Conservation (phyloP, 2,797 vertebrate genomes). For the Xenopus petersii region DNA sequence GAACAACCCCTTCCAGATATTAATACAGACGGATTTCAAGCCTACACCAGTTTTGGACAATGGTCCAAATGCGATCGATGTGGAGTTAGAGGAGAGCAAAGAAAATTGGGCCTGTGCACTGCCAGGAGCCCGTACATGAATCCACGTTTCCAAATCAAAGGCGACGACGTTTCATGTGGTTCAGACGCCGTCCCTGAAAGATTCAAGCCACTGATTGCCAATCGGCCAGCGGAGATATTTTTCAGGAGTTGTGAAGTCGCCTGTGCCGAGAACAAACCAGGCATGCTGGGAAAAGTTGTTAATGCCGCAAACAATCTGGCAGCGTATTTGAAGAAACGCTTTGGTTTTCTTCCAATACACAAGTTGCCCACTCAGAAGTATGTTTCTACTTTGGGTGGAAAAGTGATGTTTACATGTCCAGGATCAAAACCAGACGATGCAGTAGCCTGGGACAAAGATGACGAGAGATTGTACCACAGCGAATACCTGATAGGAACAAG, state of each 20-base stretch:
- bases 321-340: too few relatives aligned
- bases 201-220: neutral
- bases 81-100: slow-evolving; percentile 76
- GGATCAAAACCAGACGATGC: too few relatives aligned
- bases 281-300: too few relatives aligned
- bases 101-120: slow-evolving; percentile 82
- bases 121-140: slow-evolving; percentile 70
- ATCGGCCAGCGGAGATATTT: slow-evolving; percentile 62
- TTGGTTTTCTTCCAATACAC: too few relatives aligned
- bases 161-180: slow-evolving; percentile 72
- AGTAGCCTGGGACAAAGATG: too few relatives aligned
- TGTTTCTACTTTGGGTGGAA: too few relatives aligned
- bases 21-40: slow-evolving; percentile 41
- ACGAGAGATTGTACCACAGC: too few relatives aligned
- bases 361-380: too few relatives aligned
- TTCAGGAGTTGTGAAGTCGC: slow-evolving; percentile 67
- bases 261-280: slow-evolving; percentile 53
- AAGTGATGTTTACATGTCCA: too few relatives aligned
- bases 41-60: slow-evolving; percentile 78
- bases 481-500: too few relatives aligned
- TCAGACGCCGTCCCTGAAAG: slow-evolving; percentile 72
- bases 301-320: too few relatives aligned
- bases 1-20: slow-evolving; percentile 50
- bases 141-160: slow-evolving; percentile 65
- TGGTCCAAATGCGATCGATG: slow-evolving; percentile 88